Base-by-base conservation (phyloP, 2,888 invertebrate species). In the Phragmatobia fuliginosa region DNA sequence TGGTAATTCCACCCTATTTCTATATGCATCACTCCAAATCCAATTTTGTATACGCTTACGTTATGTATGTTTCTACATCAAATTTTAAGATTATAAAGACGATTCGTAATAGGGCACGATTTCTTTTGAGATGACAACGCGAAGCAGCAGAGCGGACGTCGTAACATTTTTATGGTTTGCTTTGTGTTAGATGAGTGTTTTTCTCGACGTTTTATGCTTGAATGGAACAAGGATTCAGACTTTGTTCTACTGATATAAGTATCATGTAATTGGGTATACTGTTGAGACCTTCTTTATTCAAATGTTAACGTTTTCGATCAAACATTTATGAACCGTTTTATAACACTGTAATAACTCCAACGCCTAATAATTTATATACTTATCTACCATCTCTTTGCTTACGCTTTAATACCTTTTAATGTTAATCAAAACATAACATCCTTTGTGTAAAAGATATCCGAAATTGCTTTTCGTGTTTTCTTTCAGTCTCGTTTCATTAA, bases 381-480 rank as follows among this genome's bases (percentile, higher is more conserved):
- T 71, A 79, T 75, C 68, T 73, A 62, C 41, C 70, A 78, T 73
- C 69, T 73, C 73, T 75, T 77, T 74, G 74, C 70, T 68, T 61
- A 65, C 66, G 32, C 71, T 69, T 70, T 41, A 28, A 72, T 72
- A 79, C 75, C 73, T 75, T 76, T 72, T 67, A 74, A 76, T 71
- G 73, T 74, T 77, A 77, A 83, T 78, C 76, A 77, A 77, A 80
- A 77, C 74, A 75, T 74, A 76, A 79, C 74, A 80, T 76, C 78
- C 76, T 74, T 79, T 75, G 75, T 75, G 71, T 75, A 72, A 78
- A 79, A 77, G 74, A 78, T 81, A 72, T 74, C 62, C 68, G 66
- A 81, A 81, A 79, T 81, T 77, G 78, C 74, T 73, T 79, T 82
- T 77, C 70, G 74, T 78, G 73, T 82, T 85, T 82, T 83, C 78